A percentile compares a stretch with the other conserved stretches of the same genome.
Evolutionary conservation across 1,140 invertebrate species (phyloP).

Genomic region (Caenorhabditis elegans): WBcel235 BX284605.5:11222501-11223000

Average conservation of each 20-base stretch:
- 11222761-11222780: slow-evolving; percentile 23
- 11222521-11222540: slow-evolving; percentile 63
- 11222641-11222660: slow-evolving; percentile 65
- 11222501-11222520: slow-evolving; percentile 63
- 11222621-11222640: slow-evolving; percentile 66
- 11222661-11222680: slow-evolving; percentile 64
- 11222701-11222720: slow-evolving; percentile 33
- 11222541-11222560: slow-evolving; percentile 64
- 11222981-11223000: slow-evolving; percentile 30
- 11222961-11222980: no score
- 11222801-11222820: not conserved
- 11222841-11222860: no score
- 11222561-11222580: slow-evolving; percentile 65
- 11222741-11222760: not conserved
- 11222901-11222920: no score
- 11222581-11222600: slow-evolving; percentile 64
- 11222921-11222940: no score
- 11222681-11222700: slow-evolving; percentile 58
- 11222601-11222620: slow-evolving; percentile 59
- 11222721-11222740: no score
- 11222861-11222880: no score
- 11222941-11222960: no score
- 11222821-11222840: no score
- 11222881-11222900: no score
- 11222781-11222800: not conserved